Percentiles rank a stretch among this genome's conserved stretches.
phyloP scores from a whole-genome alignment of 2,797 vertebrate genomes.

The Adelosebastes latens region DNA sequence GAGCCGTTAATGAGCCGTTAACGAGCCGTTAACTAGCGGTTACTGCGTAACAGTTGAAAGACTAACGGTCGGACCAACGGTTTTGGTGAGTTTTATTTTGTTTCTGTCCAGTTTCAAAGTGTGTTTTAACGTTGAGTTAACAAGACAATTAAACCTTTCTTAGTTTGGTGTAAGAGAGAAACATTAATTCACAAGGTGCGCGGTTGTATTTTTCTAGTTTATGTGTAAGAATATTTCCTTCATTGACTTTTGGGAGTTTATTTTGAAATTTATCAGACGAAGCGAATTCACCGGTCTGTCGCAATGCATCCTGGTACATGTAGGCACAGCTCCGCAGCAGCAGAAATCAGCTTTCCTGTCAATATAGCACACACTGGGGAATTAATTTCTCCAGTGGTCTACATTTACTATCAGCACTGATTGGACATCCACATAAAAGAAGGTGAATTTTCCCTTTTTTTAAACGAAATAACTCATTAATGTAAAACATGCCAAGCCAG shows the following conservation, averaged over 20 bases:
- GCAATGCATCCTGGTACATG: neutral
- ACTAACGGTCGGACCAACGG: too few relatives aligned
- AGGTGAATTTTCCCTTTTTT: too few relatives aligned
- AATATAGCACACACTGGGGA: accelerated
- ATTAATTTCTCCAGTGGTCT: too few relatives aligned
- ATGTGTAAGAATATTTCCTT: neutral
- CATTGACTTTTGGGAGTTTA: too few relatives aligned
- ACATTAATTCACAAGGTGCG: neutral
- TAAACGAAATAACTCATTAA: accelerated
- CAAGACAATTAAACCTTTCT: too few relatives aligned
- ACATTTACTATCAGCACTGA: too few relatives aligned
- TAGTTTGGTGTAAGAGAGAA: neutral
- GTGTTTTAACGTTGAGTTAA: neutral
- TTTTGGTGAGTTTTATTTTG: neutral
- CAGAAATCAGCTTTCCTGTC: neutral
- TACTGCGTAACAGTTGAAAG: too few relatives aligned
- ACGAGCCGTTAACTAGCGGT: too few relatives aligned
- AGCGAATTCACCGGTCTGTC: neutral
- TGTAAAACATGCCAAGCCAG: neutral
- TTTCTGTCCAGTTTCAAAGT: neutral
- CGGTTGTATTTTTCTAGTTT: neutral
- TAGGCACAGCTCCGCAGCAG: neutral
- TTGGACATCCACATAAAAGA: accelerated
- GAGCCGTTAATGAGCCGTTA: too few relatives aligned
- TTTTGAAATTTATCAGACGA: too few relatives aligned